phyloP scores from a whole-genome alignment of 1,140 invertebrate species.

The Campoletis sonorensis region DNA sequence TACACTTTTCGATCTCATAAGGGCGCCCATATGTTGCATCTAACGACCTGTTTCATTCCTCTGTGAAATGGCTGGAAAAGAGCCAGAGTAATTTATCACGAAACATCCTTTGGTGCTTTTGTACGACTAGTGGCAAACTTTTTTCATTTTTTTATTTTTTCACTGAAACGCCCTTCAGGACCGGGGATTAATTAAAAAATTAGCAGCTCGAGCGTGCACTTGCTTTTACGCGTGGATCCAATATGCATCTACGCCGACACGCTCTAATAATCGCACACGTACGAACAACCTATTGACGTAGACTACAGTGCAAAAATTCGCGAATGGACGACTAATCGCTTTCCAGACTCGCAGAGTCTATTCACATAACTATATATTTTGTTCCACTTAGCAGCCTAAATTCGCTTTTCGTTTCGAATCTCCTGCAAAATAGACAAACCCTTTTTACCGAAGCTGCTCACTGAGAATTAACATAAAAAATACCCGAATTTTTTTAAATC shows the following conservation, averaged over 20 bases:
- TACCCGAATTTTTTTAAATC: no score
- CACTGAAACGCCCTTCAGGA: background rate
- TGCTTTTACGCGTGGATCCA: background rate
- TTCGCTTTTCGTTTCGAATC: background rate
- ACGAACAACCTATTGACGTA: background rate
- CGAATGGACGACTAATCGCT: background rate
- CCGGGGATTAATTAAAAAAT: constrained; percentile 17
- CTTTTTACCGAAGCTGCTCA: background rate
- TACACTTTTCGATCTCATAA: no score
- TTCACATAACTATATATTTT: background rate
- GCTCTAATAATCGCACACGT: background rate
- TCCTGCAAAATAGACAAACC: background rate
- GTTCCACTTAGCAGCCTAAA: background rate
- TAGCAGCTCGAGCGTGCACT: background rate
- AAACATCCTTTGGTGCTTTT: background rate
- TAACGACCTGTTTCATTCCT: background rate
- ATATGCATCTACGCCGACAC: background rate
- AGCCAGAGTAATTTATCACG: background rate
- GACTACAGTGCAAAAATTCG: background rate
- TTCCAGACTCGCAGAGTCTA: background rate
- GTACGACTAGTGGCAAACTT: background rate
- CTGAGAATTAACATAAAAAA: no score
- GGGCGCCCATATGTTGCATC: background rate
- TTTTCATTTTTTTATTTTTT: no score
- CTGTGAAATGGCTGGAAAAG: background rate